phyloP scores from a whole-genome alignment of 2,888 invertebrate species.

The Nephrotoma guestfalica region DNA sequence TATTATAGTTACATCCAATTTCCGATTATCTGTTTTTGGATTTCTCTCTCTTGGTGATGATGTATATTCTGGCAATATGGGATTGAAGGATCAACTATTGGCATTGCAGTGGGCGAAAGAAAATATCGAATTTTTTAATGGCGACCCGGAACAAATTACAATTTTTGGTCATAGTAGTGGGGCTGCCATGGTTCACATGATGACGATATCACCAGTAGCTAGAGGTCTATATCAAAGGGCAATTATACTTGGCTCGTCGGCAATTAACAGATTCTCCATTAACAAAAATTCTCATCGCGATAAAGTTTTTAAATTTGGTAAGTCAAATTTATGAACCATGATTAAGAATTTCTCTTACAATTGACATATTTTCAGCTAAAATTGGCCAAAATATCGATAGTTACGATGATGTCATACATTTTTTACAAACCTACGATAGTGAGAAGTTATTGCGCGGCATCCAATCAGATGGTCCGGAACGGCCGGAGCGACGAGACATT shows the following conservation, averaged over 20 bases:
- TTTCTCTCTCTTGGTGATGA: background rate
- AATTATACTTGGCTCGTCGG: slow-evolving; percentile 3
- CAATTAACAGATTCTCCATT: background rate
- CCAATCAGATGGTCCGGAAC: background rate
- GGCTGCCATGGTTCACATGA: background rate
- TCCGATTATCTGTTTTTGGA: background rate
- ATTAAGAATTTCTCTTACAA: too few relatives aligned
- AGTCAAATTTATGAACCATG: background rate
- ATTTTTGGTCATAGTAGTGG: background rate
- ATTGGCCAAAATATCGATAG: background rate
- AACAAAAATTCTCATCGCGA: background rate
- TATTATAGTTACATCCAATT: slow-evolving; percentile 1
- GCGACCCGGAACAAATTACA: background rate
- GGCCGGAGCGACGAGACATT: background rate
- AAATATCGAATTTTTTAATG: background rate
- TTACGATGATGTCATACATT: slow-evolving; percentile 1
- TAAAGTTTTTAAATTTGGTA: slow-evolving; percentile 1
- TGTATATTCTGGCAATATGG: background rate
- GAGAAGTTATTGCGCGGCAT: background rate
- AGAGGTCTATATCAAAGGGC: background rate
- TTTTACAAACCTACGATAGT: background rate
- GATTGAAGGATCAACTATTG: background rate
- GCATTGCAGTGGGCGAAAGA: background rate
- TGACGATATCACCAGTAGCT: background rate
- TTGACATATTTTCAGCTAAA: background rate